These are phyloP conservation scores for Carduelis carduelis DNA, from an alignment of 2,797 vertebrate species.

Conservation along the genomic window DNA sequence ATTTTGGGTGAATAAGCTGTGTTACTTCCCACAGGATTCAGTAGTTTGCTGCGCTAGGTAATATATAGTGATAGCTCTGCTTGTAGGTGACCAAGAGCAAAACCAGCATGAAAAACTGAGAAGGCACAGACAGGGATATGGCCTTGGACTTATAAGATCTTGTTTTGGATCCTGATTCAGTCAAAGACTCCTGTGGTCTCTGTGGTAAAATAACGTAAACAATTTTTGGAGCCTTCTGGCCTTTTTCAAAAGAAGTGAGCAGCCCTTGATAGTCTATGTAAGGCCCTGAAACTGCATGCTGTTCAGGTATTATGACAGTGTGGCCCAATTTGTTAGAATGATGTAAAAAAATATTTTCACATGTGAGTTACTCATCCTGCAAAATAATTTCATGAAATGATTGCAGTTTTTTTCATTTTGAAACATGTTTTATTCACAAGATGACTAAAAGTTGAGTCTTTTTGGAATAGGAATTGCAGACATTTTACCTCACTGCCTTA, in stretches of 20 bases:
- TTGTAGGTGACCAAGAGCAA: background rate
- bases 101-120: background rate
- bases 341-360: background rate
- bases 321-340: background rate
- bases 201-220: background rate
- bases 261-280: background rate
- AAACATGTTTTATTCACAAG: background rate
- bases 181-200: background rate
- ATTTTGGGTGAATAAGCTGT: background rate
- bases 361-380: background rate
- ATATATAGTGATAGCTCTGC: background rate
- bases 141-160: background rate
- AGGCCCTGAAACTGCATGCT: background rate
- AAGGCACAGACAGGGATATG: background rate
- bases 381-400: background rate
- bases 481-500: background rate
- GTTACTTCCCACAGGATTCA: background rate
- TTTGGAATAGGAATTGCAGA: background rate
- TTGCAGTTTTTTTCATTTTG: background rate
- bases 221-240: background rate
- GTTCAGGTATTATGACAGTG: background rate
- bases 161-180: background rate
- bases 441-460: background rate
- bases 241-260: background rate
- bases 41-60: background rate